A percentile compares a stretch with the other conserved stretches of the same genome.
Evolutionary conservation across 2,797 vertebrate species (phyloP).

Genomic region (Myotis planiceps): DNA sequence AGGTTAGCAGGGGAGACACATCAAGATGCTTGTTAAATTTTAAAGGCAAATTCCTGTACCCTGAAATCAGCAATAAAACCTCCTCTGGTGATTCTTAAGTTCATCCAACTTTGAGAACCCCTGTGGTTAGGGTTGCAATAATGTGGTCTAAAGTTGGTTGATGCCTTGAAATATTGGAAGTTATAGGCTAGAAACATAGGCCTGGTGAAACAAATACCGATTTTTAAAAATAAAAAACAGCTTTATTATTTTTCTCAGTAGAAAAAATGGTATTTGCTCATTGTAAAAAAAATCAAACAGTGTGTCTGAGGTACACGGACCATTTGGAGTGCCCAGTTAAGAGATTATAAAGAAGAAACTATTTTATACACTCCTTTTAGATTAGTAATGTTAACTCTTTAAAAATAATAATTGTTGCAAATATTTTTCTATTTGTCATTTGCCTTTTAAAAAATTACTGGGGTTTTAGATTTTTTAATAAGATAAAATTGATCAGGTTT

Average conservation of each 20-base stretch:
- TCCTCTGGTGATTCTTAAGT: neutral
- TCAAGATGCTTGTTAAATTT: neutral
- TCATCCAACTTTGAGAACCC: neutral
- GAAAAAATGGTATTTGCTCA: constrained; percentile 9
- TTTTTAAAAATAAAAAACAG: constrained; percentile 38
- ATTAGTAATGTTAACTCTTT: neutral
- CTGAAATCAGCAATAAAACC: neutral
- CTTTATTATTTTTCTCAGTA: constrained; percentile 36
- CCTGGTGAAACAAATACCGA: constrained; percentile 4
- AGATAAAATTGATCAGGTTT: constrained; percentile 49
- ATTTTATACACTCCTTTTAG: neutral
- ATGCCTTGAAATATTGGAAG: neutral
- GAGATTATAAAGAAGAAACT: neutral
- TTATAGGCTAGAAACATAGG: neutral
- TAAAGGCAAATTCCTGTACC: neutral
- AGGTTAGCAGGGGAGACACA: neutral
- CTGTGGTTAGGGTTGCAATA: neutral
- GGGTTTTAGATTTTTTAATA: constrained; percentile 22
- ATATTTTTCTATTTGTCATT: constrained; percentile 24
- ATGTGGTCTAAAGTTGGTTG: neutral
- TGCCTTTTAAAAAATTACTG: neutral
- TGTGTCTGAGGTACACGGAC: no score
- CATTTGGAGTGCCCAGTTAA: no score
- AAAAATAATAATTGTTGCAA: neutral
- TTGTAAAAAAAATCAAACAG: neutral